These are phyloP conservation scores for Reticulitermes speratus DNA, from an alignment of 1,140 invertebrate species.

Conservation along the genomic window DNA sequence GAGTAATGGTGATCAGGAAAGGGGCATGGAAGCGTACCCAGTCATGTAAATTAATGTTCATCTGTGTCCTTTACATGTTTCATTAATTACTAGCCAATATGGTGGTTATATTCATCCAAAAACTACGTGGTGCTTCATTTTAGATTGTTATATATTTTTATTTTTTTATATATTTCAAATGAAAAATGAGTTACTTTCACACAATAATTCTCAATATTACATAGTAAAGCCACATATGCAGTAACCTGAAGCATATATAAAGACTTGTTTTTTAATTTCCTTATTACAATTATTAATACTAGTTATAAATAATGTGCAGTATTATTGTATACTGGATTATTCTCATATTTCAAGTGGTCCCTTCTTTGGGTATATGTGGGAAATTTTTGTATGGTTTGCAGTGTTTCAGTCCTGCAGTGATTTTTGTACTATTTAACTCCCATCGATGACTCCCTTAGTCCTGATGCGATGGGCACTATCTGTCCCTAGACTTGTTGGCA, in stretches of 20 bases:
- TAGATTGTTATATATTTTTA: constrained; percentile 35
- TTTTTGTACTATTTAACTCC: constrained; percentile 31
- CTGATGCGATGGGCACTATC: constrained; percentile 25
- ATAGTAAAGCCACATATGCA: constrained; percentile 20
- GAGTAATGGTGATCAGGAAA: constrained; percentile 29
- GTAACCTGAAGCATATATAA: constrained; percentile 33
- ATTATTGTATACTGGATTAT: constrained; percentile 37
- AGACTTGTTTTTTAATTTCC: constrained; percentile 34
- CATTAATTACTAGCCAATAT: constrained; percentile 23
- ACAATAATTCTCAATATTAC: constrained; percentile 27
- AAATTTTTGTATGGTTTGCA: constrained; percentile 36
- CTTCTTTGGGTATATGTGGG: constrained; percentile 34
- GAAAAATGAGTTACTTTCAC: constrained; percentile 30
- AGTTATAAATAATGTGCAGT: constrained; percentile 35
- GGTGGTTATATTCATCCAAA: constrained; percentile 32
- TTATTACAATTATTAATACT: constrained; percentile 31
- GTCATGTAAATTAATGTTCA: constrained; percentile 23
- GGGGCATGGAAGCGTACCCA: constrained; percentile 27
- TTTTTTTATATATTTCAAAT: constrained; percentile 36
- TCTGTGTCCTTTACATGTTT: constrained; percentile 32
- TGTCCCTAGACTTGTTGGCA: constrained; percentile 29
- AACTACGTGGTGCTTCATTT: constrained; percentile 37
- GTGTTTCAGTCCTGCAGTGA: constrained; percentile 35
- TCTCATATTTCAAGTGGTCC: constrained; percentile 33
- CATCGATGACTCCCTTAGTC: constrained; percentile 16